Evolutionary conservation across 2,888 invertebrate species (phyloP), one percentile per base, ranked within the genome.

Genomic region (Acanthococcus lagerstroemiae): DNA sequence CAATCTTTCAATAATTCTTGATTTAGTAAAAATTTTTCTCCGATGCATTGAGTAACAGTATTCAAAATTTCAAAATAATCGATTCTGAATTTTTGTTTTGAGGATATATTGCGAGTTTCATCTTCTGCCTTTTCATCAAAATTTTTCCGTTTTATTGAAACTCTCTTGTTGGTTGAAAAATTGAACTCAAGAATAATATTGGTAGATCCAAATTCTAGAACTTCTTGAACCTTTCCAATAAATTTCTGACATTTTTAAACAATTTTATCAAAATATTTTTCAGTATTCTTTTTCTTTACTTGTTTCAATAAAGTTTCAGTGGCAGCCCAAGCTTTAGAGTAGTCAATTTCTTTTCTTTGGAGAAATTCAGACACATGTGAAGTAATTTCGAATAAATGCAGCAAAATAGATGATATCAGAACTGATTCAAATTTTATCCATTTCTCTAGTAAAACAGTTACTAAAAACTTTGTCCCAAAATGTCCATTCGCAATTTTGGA

Each of bases 71-170:
- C 27, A 4, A 21, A 45, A 46, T 21, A 60, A 26, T 55, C 26
- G n/a, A 46, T 25, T 3, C 3, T n/a, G 44, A 44, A 17, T 22
- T 22, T 7, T 19, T 9, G 45, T 25, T 7, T 22, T 4, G 50
- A n/a, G 6, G 17, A 19, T 50, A 19, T 50, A 17, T 50, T 50
- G 6, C 19, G 19, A 50, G 50, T n/a, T 17, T 50, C 50, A 21
- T 50, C 50, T 21, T n/a, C n/a, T 21, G 50, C 50, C n/a, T 50
- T 50, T n/a, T 50, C 50, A 19, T 50, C 50, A 50, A 50, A 50
- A 50, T 19, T 19, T 50, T 50, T 50, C 50, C 22, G 17, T 21
- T 50, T 50, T 21, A 19, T 50, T 21, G 50, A n/a, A 50, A 50
- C 22, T n/a, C 50, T 17, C 50, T 50, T 30, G 37, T 12, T 30